Conservation (phyloP, 2,797 vertebrate genomes). For the Lagorchestes hirsutus region DNA sequence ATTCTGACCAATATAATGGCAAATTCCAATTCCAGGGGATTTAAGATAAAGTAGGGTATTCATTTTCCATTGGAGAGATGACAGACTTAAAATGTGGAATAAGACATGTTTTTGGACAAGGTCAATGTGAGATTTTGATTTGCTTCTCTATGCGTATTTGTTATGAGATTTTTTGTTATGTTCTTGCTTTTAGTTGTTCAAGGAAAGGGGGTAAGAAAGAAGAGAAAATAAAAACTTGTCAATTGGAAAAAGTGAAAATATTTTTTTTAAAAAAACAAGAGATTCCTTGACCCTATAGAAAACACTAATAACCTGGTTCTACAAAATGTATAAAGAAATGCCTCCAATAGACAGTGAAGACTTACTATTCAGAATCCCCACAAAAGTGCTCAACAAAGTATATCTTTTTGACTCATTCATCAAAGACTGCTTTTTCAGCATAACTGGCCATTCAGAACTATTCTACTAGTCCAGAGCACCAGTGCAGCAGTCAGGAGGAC, state of each 20-base stretch:
- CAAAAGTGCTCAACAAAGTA: background rate
- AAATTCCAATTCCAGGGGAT: background rate
- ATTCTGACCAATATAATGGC: background rate
- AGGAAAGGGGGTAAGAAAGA: background rate
- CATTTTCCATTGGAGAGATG: background rate
- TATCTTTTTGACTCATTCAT: background rate
- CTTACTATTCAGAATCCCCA: background rate
- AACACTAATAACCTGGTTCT: background rate
- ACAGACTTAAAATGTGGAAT: background rate
- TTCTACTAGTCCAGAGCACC: background rate
- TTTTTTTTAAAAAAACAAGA: background rate
- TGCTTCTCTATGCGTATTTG: background rate
- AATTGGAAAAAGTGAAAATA: background rate
- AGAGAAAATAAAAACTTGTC: background rate
- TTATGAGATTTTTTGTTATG: background rate
- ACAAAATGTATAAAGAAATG: background rate
- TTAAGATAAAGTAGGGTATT: background rate
- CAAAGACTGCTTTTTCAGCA: background rate
- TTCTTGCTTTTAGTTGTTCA: background rate
- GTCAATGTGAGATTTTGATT: background rate
- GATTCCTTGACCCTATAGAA: background rate
- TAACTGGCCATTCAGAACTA: background rate
- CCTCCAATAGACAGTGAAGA: background rate
- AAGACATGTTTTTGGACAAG: background rate
- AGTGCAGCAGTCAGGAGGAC: too few species aligned